phyloP scores from a whole-genome alignment of 1,140 invertebrate genomes.

The Tribolium castaneum region DNA sequence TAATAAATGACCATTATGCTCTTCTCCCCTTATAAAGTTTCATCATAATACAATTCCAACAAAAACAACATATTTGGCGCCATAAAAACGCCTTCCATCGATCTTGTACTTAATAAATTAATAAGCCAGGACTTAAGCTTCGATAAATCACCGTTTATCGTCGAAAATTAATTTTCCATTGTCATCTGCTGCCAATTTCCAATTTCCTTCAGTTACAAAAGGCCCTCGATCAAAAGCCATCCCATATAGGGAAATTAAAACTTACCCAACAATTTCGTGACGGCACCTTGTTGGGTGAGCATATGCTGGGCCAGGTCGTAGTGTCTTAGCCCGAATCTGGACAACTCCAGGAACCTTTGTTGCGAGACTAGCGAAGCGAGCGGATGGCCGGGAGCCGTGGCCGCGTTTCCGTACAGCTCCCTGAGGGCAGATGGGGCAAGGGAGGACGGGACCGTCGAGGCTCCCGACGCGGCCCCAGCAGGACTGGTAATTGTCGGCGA shows the following conservation, averaged over 20 bases:
- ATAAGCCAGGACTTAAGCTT: slow-evolving; percentile 24
- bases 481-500: slow-evolving; percentile 56
- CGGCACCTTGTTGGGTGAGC: slow-evolving; percentile 89
- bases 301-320: slow-evolving; percentile 91
- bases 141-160: slow-evolving; percentile 17
- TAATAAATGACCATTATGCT: background rate
- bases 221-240: background rate
- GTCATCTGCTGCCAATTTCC: slow-evolving; percentile 6
- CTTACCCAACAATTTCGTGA: slow-evolving; percentile 89
- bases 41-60: background rate
- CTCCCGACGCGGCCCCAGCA: slow-evolving; percentile 46
- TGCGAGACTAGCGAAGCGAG: slow-evolving; percentile 76
- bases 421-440: slow-evolving; percentile 58
- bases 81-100: background rate
- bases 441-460: slow-evolving; percentile 53
- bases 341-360: slow-evolving; percentile 83
- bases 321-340: slow-evolving; percentile 83
- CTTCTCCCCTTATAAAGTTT: background rate
- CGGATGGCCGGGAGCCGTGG: slow-evolving; percentile 69
- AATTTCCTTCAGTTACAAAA: slow-evolving; percentile 23
- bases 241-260: slow-evolving; percentile 48
- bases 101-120: slow-evolving; percentile 31
- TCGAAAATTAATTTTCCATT: slow-evolving; percentile 26
- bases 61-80: slow-evolving; percentile 5
- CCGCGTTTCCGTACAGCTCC: slow-evolving; percentile 65